These are phyloP conservation scores for Scalopus aquaticus DNA, from an alignment of 2,113 vertebrate species.

Conservation along the genomic window DNA sequence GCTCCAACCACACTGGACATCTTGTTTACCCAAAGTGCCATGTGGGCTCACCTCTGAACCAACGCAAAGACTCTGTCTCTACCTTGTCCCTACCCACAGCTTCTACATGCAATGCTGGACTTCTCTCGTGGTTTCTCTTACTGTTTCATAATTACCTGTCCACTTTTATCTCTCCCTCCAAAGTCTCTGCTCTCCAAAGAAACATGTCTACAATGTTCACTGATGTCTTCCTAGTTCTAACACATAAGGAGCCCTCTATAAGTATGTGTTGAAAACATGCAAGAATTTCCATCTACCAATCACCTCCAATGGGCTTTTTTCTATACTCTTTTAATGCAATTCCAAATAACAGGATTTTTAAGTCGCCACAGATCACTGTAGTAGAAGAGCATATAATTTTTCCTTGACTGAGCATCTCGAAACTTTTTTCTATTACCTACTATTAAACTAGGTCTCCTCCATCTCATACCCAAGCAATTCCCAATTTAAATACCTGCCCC, in stretches of 20 bases:
- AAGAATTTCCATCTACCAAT: neutral
- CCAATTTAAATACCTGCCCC: neutral
- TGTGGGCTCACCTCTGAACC: neutral
- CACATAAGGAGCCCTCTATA: neutral
- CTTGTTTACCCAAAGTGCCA: neutral
- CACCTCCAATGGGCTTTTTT: neutral
- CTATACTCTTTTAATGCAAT: neutral
- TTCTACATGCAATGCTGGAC: neutral
- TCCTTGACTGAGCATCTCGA: neutral
- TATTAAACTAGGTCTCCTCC: neutral
- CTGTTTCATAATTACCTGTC: neutral
- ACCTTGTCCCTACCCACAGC: neutral
- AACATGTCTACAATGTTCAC: neutral
- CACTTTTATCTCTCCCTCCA: neutral
- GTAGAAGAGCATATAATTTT: neutral
- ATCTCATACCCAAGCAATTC: neutral
- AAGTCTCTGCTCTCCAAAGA: constrained; percentile 1
- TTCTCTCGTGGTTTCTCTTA: neutral
- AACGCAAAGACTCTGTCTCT: neutral
- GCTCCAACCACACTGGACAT: neutral
- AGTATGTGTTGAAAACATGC: neutral
- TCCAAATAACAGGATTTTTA: neutral
- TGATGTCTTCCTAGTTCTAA: neutral
- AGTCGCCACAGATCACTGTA: neutral
- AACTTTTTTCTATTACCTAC: neutral